Evolutionary conservation across 2,888 invertebrate genomes (phyloP), one percentile per base, ranked within the genome.

Genomic region (Cyaniris semiargus): DNA sequence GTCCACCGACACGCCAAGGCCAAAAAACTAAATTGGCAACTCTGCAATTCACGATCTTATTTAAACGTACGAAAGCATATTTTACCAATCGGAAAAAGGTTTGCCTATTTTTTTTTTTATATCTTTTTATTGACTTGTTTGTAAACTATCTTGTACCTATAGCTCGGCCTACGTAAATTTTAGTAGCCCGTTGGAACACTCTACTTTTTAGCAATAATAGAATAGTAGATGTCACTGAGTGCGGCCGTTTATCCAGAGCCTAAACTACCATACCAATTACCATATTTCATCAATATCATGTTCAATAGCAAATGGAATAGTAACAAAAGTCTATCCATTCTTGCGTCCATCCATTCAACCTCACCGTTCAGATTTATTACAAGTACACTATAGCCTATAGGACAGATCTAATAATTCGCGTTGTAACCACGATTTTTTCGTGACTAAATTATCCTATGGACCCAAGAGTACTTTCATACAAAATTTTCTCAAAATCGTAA

Each of bases 1-100:
- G 60, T 60, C 60, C 60, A 23, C 58, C 8, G 58, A n/a, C 21
- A 58, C 8, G 58, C 23, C 60, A 60, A 60, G 60, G 60, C 60
- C 13, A 60, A 60, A 53, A 58, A 60, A 60, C 23, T 60, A 60
- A 23, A 60, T 60, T 23, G 10, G 23, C 8, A 60, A 13, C 60
- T 21, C 21, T 58, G 23, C 23, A 23, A 23, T 60, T 60, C 10
- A 60, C 60, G 21, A 21, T 21, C 21, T 60, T 21, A 60, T 21
- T 21, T 21, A 60, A 60, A 60, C 21, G 23, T 10, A 60, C 60
- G 23, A 60, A 21, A 23, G 23, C 13, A 23, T 60, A 10, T 60
- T 60, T 60, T 23, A 13, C 4, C 21, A 60, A 60, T 21, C 60
- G 4, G 23, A 21, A 53, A 53, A 53, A 53, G 48, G 18, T 53